Evolutionary conservation across 1,140 invertebrate genomes (phyloP).

Genomic region (Rhopalosiphum padi): DNA sequence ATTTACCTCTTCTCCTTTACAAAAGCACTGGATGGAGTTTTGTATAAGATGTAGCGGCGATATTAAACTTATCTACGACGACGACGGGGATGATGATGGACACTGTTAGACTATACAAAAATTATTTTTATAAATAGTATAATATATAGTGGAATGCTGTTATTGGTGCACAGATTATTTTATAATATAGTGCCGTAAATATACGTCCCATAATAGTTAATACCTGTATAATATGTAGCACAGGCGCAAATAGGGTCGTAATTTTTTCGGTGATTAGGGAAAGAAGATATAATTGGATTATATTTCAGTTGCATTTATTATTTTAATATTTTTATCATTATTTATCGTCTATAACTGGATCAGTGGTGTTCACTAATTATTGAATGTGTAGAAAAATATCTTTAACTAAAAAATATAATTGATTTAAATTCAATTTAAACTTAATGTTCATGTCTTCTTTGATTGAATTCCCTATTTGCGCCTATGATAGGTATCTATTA

Average conservation of each 20-base stretch:
- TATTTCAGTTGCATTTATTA: background rate
- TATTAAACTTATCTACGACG: background rate
- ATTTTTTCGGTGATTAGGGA: background rate
- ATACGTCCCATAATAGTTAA: too few relatives aligned
- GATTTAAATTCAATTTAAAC: too few relatives aligned
- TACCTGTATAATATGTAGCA: background rate
- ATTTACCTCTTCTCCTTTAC: too few relatives aligned
- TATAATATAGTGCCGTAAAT: background rate
- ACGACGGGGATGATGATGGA: background rate
- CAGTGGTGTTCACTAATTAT: background rate
- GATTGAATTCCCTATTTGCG: background rate
- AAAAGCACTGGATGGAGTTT: background rate
- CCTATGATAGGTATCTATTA: background rate
- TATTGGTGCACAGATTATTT: background rate
- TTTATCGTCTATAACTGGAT: background rate
- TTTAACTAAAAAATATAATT: too few relatives aligned
- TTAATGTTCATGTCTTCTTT: background rate
- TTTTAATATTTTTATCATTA: background rate
- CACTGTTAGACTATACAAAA: background rate
- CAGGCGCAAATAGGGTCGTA: background rate
- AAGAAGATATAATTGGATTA: too few relatives aligned
- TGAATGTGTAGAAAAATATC: background rate
- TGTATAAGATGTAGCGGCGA: background rate
- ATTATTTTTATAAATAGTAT: background rate
- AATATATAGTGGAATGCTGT: background rate